Evolutionary conservation across 2,797 vertebrate species (phyloP), one percentile per base, ranked within the genome.

Genomic region (Poeciliopsis turneri): DNA sequence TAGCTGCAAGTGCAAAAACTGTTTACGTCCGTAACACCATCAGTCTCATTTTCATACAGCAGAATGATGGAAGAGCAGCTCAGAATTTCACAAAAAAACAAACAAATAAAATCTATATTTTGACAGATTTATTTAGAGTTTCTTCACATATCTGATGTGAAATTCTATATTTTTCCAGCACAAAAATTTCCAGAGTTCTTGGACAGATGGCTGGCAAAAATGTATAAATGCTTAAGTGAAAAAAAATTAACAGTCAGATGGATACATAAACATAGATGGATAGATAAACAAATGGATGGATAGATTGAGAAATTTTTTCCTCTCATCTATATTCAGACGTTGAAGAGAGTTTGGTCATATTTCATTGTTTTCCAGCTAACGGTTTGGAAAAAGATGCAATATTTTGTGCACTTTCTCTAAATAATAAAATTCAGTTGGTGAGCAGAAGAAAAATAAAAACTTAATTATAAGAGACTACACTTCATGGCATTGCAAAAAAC

Each of bases 1-100:
- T 87, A 86, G 89, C 87, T 82, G 84, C 73, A 68, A 84, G 57
- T 72, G 82, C 87, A 86, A 89, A 79, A 33, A 76, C 74, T 85
- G 86, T 13, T 23, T 41, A 68, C 10, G 2, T 41, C 20, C 3
- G 3, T 2, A 11, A 23, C 33, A 39, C 64, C 20, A 68, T 18
- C 64, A 39, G 36, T 68, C 64, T 68, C 36, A 23, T 39, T 25
- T 41, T 68, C 20, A 41, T 41, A 12, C 18, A 25, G 6, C 64
- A 12, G 20, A 23, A 39, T 39, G 16, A 39, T 25, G 15, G 20
- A 41, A 25, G 6, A 68, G 36, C 36, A 23, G 64, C 20, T 25
- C 20, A 12, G 18, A 23, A 25, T 25, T 5, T 16, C 30, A 0
- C 30, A 4, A 2, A 68, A 12, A 39, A 6, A 36, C 30, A 1